Base-by-base conservation (phyloP, 2,888 invertebrate species). In the Polia nebulosa region DNA sequence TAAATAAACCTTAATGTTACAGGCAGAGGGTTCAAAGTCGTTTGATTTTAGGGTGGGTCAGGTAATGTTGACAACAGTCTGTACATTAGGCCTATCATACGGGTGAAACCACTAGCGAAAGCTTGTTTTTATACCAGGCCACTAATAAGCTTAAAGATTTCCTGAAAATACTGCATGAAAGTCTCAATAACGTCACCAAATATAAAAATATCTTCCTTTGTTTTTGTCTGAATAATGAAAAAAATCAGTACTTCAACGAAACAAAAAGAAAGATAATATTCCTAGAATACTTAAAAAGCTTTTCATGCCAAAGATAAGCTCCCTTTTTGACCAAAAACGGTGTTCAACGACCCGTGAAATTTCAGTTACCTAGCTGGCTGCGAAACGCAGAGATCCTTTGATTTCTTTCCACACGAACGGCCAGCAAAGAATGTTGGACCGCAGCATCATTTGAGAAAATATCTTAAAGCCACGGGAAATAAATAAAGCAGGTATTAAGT, bases 351-450 rank as follows among this genome's bases (percentile, higher is more conserved):
- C 80, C 85, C 87, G 85, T 81, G 66, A 86, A 87, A 87, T 89
- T 85, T 82, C 81, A 75, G 84, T 79, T 85, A 80, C 77, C 82
- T 82, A 80, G 81, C 82, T 83, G 80, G 77, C 85, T 85, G 72
- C 78, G 77, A 84, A 83, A 83, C 82, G 72, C 82, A 83, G 82
- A 82, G 83, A 84, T 84, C 85, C 84, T 86, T 87, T 86, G 85
- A 85, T 82, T 86, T 86, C 83, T 82, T 86, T 87, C 78, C 82
- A 76, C 83, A 72, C 75, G 84, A 85, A 83, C 71, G 79, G 73
- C 74, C 70, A 64, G 58, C 55, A 76, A 81, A 85, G 80, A 81
- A 78, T 80, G 67, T 84, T 78, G 63, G 72, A 76, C 72, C 72
- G 34, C 68, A 76, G 58, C 74, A 68, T 76, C 67, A 78, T 81